Conservation (phyloP, 2,113 vertebrate genomes). For the Campylomormyrus numenius region DNA sequence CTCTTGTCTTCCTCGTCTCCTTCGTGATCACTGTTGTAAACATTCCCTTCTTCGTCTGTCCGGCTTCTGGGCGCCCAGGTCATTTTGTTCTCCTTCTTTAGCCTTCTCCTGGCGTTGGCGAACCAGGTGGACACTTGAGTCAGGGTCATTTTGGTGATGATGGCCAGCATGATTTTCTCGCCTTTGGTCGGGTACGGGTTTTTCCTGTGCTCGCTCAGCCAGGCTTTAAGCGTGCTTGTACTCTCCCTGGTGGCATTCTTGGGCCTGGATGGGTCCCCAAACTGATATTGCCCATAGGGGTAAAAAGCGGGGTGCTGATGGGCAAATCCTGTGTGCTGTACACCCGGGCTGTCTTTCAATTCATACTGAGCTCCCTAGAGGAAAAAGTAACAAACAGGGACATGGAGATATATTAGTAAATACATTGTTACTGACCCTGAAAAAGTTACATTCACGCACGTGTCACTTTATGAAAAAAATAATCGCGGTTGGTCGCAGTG, state of each 20-base stretch:
- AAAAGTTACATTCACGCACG: not conserved
- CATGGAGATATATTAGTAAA: constrained; percentile 22
- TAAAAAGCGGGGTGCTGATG: constrained; percentile 90
- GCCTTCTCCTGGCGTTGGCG: constrained; percentile 72
- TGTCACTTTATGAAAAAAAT: not conserved
- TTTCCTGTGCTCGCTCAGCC: constrained; percentile 76
- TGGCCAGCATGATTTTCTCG: constrained; percentile 76
- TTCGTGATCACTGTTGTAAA: constrained; percentile 86
- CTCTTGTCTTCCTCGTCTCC: constrained; percentile 87
- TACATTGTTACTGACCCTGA: not conserved
- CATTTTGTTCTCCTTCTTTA: constrained; percentile 91
- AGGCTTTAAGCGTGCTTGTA: constrained; percentile 95
- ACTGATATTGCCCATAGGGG: constrained; percentile 94
- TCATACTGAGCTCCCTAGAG: constrained; percentile 88
- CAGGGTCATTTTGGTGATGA: constrained; percentile 76
- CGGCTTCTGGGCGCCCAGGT: constrained; percentile 88
- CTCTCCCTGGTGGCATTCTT: constrained; percentile 97
- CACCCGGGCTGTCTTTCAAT: constrained; percentile 88
- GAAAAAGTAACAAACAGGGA: constrained; percentile 30
- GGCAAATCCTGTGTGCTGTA: constrained; percentile 86
- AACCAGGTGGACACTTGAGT: constrained; percentile 76
- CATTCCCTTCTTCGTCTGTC: constrained; percentile 90
- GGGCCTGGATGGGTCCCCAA: constrained; percentile 94
- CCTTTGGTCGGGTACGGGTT: constrained; percentile 75
- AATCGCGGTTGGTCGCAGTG: not conserved